phyloP scores from a whole-genome alignment of 53 echinoderm and acorn worm genomes.

The Echinometra lucunter region DNA sequence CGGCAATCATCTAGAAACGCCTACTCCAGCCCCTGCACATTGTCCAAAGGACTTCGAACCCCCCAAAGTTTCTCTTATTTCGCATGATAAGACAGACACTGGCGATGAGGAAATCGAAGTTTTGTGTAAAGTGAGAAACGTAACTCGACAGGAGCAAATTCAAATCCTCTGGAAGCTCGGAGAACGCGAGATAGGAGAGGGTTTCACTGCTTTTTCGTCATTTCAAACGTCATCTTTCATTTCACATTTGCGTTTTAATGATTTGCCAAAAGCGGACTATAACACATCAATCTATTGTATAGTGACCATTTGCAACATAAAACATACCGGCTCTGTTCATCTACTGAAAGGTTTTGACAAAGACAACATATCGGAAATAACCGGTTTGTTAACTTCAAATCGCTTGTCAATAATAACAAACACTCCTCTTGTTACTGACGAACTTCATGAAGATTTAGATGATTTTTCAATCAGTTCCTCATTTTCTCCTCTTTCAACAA shows the following conservation, averaged over 20 bases:
- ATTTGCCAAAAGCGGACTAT: background rate
- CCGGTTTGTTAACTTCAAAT: background rate
- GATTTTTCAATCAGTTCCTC: background rate
- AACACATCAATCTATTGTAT: background rate
- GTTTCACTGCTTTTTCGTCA: background rate
- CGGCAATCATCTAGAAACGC: background rate
- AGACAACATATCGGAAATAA: background rate
- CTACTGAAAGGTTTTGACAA: background rate
- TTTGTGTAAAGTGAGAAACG: background rate
- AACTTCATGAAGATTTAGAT: background rate
- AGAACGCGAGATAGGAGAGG: background rate
- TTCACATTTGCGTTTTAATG: background rate
- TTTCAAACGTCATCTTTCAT: background rate
- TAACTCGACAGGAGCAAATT: background rate
- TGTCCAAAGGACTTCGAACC: background rate
- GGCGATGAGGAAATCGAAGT: background rate
- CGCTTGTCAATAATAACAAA: background rate
- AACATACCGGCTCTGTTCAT: background rate
- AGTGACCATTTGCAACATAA: background rate
- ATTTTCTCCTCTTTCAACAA: background rate
- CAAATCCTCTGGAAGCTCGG: background rate
- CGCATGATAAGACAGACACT: background rate
- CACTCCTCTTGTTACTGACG: background rate
- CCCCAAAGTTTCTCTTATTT: background rate
- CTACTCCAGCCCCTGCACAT: background rate